Evolutionary conservation across 2,888 invertebrate genomes (phyloP), one percentile per base, ranked within the genome.

Genomic region (Fragum sueziense): DNA sequence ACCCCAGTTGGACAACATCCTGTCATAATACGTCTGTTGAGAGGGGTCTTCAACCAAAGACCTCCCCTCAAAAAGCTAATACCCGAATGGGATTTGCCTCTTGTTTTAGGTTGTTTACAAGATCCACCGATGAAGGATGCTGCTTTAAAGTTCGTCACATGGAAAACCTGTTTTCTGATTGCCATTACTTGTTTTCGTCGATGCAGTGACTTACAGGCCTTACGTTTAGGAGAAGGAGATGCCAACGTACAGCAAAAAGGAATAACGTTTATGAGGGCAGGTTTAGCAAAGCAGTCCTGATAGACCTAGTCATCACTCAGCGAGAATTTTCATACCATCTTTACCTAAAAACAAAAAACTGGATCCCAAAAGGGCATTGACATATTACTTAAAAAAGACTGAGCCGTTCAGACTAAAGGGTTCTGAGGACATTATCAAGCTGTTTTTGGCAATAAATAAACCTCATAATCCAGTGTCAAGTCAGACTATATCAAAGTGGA

Each of bases 1-100:
- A 37, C 17, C 9, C 52, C 51, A 31, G 65, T 75, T 9, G 75
- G 62, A 25, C 61, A 70, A 41, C 75, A 75, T 52, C 70, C 70
- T 25, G 34, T 51, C 27, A 75, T 70, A 20, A 51, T 75, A 22
- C 27, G 75, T 25, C 25, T 74, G 17, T 68, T 74, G 41, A 67
- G 37, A 68, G 75, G 69, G 9, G 75, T 75, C 6, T 75, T 74
- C 31, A 68, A 74, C 57, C 11, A n/a, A 27, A 62, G 76, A 41
- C 71, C 70, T 27, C 76, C 76, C 20, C 17, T 67, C 4, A 76
- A 31, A 57, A 33, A 59, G 61, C 34, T 76, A 3, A 31, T 76
- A 7, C 70, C 76, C 31, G 67, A 62, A 76, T 76, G 76, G 76
- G 67, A 76, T 71, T 41, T 76, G 17, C 65, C 33, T 31, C 31